Conservation (phyloP, 2,888 invertebrate genomes). For the Boloria selene region DNA sequence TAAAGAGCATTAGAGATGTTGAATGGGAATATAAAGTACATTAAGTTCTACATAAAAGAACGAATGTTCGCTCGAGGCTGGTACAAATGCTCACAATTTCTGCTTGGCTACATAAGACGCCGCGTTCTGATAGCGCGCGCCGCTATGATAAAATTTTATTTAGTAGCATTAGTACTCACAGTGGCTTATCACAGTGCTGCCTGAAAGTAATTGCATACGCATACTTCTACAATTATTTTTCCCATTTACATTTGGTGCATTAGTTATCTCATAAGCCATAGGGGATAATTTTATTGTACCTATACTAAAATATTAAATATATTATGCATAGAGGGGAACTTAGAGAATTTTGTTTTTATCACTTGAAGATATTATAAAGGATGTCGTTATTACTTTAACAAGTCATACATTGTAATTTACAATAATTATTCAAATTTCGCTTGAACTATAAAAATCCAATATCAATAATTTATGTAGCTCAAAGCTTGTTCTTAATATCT, state of each 20-base stretch:
- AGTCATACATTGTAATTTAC: too few species aligned
- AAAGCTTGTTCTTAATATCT: conserved; percentile 35
- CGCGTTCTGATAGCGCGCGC: conserved; percentile 53
- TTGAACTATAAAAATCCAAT: background rate
- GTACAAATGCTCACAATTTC: conserved; percentile 49
- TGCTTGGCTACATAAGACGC: conserved; percentile 50
- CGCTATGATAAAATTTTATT: conserved; percentile 69
- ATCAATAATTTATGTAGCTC: conserved; percentile 28
- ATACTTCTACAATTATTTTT: conserved; percentile 45
- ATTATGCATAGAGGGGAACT: too few species aligned
- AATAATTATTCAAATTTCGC: too few species aligned
- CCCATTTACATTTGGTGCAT: conserved; percentile 7
- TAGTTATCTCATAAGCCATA: background rate
- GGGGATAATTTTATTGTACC: background rate
- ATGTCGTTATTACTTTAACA: too few species aligned
- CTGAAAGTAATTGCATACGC: conserved; percentile 49
- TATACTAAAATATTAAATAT: too few species aligned
- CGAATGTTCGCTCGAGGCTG: conserved; percentile 40
- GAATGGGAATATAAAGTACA: conserved; percentile 32
- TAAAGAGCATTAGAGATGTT: conserved; percentile 31
- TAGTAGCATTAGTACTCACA: conserved; percentile 65
- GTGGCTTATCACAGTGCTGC: conserved; percentile 58
- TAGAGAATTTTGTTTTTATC: too few species aligned
- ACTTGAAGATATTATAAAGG: too few species aligned
- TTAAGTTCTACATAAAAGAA: conserved; percentile 38